Conservation (phyloP, 2,888 invertebrate genomes). For the Ochlodes sylvanus region DNA sequence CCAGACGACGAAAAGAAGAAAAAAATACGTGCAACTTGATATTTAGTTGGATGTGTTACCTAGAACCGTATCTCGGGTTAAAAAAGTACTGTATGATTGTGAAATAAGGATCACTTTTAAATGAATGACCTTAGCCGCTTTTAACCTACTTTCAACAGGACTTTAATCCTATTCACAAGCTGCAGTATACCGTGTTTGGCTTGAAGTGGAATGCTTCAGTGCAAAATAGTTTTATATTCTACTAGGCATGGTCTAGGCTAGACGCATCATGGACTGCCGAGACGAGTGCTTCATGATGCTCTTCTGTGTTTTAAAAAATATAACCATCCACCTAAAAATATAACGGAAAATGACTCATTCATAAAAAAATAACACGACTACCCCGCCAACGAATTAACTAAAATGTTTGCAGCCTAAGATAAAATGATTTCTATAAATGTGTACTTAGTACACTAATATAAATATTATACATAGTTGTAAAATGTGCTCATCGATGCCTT, state of each 20-base stretch:
- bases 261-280: neutral
- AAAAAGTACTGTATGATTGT: conserved; percentile 9
- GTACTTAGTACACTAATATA: too few relatives aligned
- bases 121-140: conserved; percentile 12
- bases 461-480: too few relatives aligned
- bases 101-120: conserved; percentile 13
- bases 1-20: neutral
- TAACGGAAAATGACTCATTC: too few relatives aligned
- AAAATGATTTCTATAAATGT: too few relatives aligned
- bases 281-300: too few relatives aligned
- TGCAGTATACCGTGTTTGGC: neutral
- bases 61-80: neutral
- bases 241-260: neutral
- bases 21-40: conserved; percentile 9
- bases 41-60: conserved; percentile 9
- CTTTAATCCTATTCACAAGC: conserved; percentile 13
- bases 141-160: conserved; percentile 10
- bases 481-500: too few relatives aligned
- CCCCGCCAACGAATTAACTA: too few relatives aligned
- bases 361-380: too few relatives aligned
- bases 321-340: too few relatives aligned
- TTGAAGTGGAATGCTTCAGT: neutral
- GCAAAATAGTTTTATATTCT: conserved; percentile 5
- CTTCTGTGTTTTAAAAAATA: too few relatives aligned
- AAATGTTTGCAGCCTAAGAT: too few relatives aligned